Conservation (phyloP, 2,888 invertebrate genomes). For the Drosophila testacea region DNA sequence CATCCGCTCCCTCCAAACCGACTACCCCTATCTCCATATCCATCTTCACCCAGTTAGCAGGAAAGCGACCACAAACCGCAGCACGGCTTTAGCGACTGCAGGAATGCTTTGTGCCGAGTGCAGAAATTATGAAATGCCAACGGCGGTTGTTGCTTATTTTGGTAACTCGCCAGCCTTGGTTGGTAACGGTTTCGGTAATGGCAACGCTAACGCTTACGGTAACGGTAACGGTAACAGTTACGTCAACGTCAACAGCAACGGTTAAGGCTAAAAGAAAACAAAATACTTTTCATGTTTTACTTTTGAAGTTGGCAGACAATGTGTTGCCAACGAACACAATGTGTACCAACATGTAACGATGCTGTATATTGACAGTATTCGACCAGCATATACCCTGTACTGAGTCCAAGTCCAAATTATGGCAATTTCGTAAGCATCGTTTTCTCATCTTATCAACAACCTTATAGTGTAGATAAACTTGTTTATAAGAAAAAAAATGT, state of each 20-base stretch:
- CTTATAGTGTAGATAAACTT: too few species aligned
- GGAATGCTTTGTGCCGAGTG: conserved; percentile 51
- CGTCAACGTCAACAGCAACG: conserved; percentile 15
- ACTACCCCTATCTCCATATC: not conserved
- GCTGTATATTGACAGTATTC: not conserved
- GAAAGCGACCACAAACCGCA: conserved; percentile 40
- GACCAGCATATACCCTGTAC: conserved; percentile 5
- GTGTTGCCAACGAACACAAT: conserved; percentile 37
- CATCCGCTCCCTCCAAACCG: not conserved
- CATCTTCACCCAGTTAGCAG: not conserved
- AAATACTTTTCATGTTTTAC: conserved; percentile 46
- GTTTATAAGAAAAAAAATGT: too few species aligned
- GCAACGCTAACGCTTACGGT: conserved; percentile 13
- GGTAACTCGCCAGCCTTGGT: conserved; percentile 35
- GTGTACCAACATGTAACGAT: conserved; percentile 7
- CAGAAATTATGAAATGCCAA: conserved; percentile 68
- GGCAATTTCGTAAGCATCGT: too few species aligned
- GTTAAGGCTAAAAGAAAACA: conserved; percentile 34
- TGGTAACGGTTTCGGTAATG: conserved; percentile 26
- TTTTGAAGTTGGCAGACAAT: conserved; percentile 51
- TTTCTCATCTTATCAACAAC: too few species aligned
- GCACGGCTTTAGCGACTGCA: conserved; percentile 27
- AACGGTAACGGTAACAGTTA: not conserved
- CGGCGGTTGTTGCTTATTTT: conserved; percentile 63
- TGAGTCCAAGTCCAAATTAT: too few species aligned